phyloP scores from a whole-genome alignment of 1,140 invertebrate species.

The Scylla paramamosain region DNA sequence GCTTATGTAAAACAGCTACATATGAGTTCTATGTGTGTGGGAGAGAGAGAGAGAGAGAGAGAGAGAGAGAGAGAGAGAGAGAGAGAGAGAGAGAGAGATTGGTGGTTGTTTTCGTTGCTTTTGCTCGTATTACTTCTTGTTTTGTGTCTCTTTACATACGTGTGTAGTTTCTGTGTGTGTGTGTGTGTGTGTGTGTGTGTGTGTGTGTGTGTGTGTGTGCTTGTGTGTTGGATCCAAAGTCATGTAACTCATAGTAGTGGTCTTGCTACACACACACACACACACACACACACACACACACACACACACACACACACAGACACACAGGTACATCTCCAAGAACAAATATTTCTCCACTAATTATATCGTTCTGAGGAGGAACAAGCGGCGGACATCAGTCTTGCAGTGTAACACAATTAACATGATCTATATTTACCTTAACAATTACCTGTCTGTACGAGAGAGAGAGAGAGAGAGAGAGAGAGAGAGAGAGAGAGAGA shows the following conservation, averaged over 20 bases:
- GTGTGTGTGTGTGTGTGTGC: background rate
- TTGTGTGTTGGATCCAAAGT: too few relatives aligned
- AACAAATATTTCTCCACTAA: constrained; percentile 10
- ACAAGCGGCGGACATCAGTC: background rate
- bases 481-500: constrained; percentile 38
- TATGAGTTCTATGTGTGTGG: constrained; percentile 57
- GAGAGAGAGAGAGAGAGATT: constrained; percentile 34
- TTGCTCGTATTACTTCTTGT: background rate
- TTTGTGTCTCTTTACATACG: background rate
- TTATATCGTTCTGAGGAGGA: background rate
- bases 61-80: constrained; percentile 50
- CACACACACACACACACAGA: background rate
- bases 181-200: constrained; percentile 21
- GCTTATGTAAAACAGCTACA: constrained; percentile 71
- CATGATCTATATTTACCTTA: background rate
- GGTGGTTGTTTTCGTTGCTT: background rate
- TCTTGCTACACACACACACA: too few relatives aligned
- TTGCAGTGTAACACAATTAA: background rate
- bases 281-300: too few relatives aligned
- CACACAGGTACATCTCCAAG: background rate
- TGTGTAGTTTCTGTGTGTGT: background rate
- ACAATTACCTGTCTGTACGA: background rate
- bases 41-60: background rate
- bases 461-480: constrained; percentile 29
- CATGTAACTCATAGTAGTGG: too few relatives aligned